Evolutionary conservation across 2,888 invertebrate species (phyloP).

Genomic region (Nebria salina): DNA sequence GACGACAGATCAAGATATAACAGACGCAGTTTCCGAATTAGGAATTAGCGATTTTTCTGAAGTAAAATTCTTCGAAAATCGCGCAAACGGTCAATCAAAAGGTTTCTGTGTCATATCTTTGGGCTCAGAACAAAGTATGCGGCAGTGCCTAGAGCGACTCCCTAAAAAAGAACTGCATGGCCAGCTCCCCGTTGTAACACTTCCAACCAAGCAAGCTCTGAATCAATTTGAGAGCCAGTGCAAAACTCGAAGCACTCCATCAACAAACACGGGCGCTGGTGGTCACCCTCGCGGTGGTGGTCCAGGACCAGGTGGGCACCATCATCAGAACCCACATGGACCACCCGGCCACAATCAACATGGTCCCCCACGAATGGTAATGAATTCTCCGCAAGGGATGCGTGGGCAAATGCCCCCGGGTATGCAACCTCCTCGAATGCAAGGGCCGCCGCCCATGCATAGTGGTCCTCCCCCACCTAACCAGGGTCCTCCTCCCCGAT

Average conservation of each 20-base stretch:
- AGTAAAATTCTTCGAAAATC: slow-evolving; percentile 99
- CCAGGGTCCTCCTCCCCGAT: slow-evolving; percentile 70
- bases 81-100: slow-evolving; percentile 98
- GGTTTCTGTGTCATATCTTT: slow-evolving; percentile 97
- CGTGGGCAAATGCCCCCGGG: slow-evolving; percentile 62
- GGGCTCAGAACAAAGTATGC: slow-evolving; percentile 90
- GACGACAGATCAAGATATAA: slow-evolving; percentile 97
- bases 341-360: slow-evolving; percentile 67
- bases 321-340: slow-evolving; percentile 59
- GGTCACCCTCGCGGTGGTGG: slow-evolving; percentile 71
- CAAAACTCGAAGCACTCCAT: slow-evolving; percentile 86
- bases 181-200: slow-evolving; percentile 92
- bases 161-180: slow-evolving; percentile 97
- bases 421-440: slow-evolving; percentile 68
- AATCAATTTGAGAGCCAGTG: slow-evolving; percentile 92
- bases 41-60: slow-evolving; percentile 95
- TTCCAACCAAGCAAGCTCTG: slow-evolving; percentile 90
- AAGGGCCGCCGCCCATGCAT: slow-evolving; percentile 68
- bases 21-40: slow-evolving; percentile 86
- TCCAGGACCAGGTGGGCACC: slow-evolving; percentile 61
- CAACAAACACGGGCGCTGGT: slow-evolving; percentile 72
- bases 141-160: slow-evolving; percentile 90
- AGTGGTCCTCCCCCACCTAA: slow-evolving; percentile 69
- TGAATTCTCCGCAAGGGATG: slow-evolving; percentile 61
- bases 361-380: slow-evolving; percentile 65